Base-by-base conservation (phyloP, 2,888 invertebrate species). In the Epistrophe eligans region DNA sequence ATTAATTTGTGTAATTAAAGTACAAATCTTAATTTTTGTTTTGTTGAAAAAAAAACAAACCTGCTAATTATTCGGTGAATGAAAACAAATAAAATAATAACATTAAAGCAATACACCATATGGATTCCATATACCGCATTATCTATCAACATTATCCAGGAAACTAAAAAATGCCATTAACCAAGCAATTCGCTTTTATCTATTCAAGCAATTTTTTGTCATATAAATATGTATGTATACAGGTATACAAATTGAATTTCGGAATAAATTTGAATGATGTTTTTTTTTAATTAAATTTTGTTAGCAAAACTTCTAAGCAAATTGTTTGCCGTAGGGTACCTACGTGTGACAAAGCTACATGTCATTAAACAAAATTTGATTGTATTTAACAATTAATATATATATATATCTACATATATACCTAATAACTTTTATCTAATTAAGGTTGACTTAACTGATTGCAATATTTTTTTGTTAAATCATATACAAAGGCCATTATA, bases 161-260 rank as follows among this genome's bases (percentile, higher is more conserved):
- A 58, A 58, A 38, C 6, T 8, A 32, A 58, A 55, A 24, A 58
- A 35, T 17, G 17, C 17, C 58, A 58, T 35, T 58, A 58, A 17
- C 35, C 9, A n/a, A 35, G 5, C 32, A n/a, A 11, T 57, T 28
- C 4, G 17, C n/a, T 58, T 17, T 10, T n/a, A 15, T 57, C 17
- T 58, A 17, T 38, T 0, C 17, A 5, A 19, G 50, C 19, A 11
- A 50, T 50, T 11, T n/a, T 35, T 38, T 11, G 5, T 3, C 6
- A 7, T n/a, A 32, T 7, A n/a, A n/a, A n/a, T n/a, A n/a, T n/a
- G n/a, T n/a, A n/a, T n/a, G n/a, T n/a, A n/a, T n/a, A n/a, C n/a
- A n/a, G n/a, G 6, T 10, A 4, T 2, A n/a, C n/a, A n/a, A 15
- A 32, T 35, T 32, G 9, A 57, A 52, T 28, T 52, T 28, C 9